These are phyloP conservation scores for Macrostomum lignano DNA, from an alignment of 1,140 invertebrate genomes.

Conservation along the genomic window DNA sequence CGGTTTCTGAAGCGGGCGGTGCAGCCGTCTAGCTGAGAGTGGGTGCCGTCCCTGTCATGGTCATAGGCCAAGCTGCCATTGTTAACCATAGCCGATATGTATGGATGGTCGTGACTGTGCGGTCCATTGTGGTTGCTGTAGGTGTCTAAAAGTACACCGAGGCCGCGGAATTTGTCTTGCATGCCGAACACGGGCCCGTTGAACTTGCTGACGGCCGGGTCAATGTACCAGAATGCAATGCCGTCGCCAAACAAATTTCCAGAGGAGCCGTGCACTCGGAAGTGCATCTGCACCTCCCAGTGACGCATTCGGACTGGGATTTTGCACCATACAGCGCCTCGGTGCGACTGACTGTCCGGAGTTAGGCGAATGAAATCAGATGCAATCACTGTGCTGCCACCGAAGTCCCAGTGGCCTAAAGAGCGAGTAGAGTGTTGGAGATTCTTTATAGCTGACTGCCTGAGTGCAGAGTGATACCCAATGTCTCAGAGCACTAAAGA, in stretches of 20 bases:
- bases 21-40: conserved; percentile 63
- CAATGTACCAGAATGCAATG: conserved; percentile 80
- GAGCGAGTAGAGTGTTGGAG: too few relatives aligned
- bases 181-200: conserved; percentile 74
- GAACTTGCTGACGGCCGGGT: conserved; percentile 36
- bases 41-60: conserved; percentile 86
- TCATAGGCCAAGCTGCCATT: conserved; percentile 82
- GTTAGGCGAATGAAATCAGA: not conserved
- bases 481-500: too few relatives aligned
- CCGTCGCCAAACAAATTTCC: conserved; percentile 89
- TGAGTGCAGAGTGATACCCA: too few relatives aligned
- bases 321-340: not conserved
- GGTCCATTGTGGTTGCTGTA: conserved; percentile 98
- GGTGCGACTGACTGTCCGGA: not conserved
- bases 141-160: conserved; percentile 79
- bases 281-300: conserved; percentile 86
- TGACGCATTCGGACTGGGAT: conserved; percentile 28
- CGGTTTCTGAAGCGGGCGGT: conserved; percentile 62
- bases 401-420: too few relatives aligned
- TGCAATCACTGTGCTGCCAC: too few relatives aligned
- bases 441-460: too few relatives aligned
- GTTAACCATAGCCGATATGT: conserved; percentile 88
- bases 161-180: conserved; percentile 61
- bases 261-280: conserved; percentile 74
- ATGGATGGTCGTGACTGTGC: conserved; percentile 72